Evolutionary conservation across 2,888 invertebrate species (phyloP), one percentile per base, ranked within the genome.

Genomic region (Thymelicus sylvestris): DNA sequence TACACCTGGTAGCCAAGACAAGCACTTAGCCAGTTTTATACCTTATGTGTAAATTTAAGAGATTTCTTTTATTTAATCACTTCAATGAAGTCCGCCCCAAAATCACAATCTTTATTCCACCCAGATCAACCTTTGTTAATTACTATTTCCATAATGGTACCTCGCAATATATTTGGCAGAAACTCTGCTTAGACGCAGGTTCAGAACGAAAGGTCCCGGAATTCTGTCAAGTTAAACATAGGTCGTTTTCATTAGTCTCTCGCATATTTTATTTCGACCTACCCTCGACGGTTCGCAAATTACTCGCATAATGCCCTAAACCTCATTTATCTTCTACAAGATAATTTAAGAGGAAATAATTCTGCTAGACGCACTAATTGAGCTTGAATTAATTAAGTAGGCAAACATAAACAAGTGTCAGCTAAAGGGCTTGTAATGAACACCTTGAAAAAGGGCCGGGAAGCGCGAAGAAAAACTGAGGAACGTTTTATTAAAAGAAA

Each of bases 341-440:
- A 86, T 86, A 86, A 87, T 88, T 87, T 87, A 89, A 79, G 77
- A 77, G 82, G 81, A 82, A 85, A 87, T 86, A 83, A 85, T 85
- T 88, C 84, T 75, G 73, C 78, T 79, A 84, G 83, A 84, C 81
- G 76, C 81, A 83, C 83, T 85, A 87, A 87, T 88, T 87, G 85
- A 83, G 86, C 83, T 82, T 81, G 78, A 85, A 86, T 86, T 86
- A 85, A 87, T 87, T 86, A 87, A 86, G 81, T 80, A 80, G 73
- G 80, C 80, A 85, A 84, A 85, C 84, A 86, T 84, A 84, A 86
- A 86, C 84, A 86, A 84, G 81, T 82, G 80, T 77, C 74, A 73
- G 75, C 77, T 78, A 77, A 80, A 79, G 76, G 75, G 81, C 79
- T 80, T 75, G 73, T 76, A 76, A 74, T 74, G 72, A 73, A 67